Conservation (phyloP, 2,113 vertebrate genomes). For the Dendropsophus ebraccatus region DNA sequence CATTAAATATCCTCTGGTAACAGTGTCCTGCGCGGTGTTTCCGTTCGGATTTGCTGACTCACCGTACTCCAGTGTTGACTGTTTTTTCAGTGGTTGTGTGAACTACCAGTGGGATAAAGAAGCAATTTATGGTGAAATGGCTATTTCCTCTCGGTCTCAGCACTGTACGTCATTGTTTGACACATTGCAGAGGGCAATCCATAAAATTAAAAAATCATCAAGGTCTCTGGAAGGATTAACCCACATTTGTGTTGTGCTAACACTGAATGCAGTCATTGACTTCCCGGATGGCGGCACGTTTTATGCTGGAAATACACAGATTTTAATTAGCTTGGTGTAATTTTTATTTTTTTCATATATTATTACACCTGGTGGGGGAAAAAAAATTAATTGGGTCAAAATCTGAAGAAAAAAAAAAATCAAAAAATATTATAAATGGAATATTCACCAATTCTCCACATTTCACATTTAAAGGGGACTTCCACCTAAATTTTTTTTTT, state of each 20-base stretch:
- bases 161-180: slow-evolving; percentile 55
- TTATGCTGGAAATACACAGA: not conserved
- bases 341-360: not conserved
- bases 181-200: slow-evolving; percentile 32
- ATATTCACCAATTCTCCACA: too few species aligned
- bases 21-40: slow-evolving; percentile 51
- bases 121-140: slow-evolving; percentile 58
- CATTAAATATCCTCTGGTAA: slow-evolving; percentile 58
- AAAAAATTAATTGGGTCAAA: not conserved
- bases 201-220: slow-evolving; percentile 43
- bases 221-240: slow-evolving; percentile 29
- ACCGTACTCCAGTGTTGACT: slow-evolving; percentile 54
- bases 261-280: not conserved
- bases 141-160: slow-evolving; percentile 52
- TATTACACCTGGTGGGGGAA: not conserved
- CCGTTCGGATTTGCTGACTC: slow-evolving; percentile 54
- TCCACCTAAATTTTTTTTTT: too few species aligned
- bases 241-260: slow-evolving; percentile 15
- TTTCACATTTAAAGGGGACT: too few species aligned
- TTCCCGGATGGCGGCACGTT: not conserved
- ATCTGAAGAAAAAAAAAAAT: not conserved
- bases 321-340: not conserved
- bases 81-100: slow-evolving; percentile 56
- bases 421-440: not conserved
- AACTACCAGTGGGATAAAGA: slow-evolving; percentile 49